Conservation (phyloP, 2,797 vertebrate species). For the Allenopithecus nigroviridis region DNA sequence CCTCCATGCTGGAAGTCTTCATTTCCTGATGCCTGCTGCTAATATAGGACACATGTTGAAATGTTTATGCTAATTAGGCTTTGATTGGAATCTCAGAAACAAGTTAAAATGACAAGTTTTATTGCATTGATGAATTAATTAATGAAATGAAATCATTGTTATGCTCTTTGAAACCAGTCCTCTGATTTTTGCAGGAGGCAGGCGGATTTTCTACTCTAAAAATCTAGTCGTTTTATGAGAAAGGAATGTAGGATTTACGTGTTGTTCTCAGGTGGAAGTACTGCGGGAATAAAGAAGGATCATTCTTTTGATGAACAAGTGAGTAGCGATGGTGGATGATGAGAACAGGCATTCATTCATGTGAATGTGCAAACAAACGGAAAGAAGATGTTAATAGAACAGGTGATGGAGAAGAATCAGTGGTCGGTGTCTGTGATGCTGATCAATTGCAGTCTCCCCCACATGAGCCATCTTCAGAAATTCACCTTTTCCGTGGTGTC, state of each 20-base stretch:
- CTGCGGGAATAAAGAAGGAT: neutral
- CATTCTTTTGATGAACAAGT: neutral
- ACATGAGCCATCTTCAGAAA: neutral
- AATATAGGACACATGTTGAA: slow-evolving; percentile 77
- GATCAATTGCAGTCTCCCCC: neutral
- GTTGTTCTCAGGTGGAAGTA: neutral
- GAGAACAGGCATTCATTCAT: neutral
- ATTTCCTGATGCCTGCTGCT: slow-evolving; percentile 70
- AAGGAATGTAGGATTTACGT: neutral
- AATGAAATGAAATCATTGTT: slow-evolving; percentile 75
- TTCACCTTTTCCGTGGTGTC: neutral
- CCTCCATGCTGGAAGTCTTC: slow-evolving; percentile 55
- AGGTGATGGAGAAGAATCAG: neutral
- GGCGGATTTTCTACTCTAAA: slow-evolving; percentile 48
- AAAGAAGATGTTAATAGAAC: neutral
- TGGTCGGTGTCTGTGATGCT: neutral
- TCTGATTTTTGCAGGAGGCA: slow-evolving; percentile 66
- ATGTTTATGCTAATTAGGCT: slow-evolving; percentile 82
- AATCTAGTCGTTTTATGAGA: slow-evolving; percentile 29
- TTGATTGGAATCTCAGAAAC: slow-evolving; percentile 82
- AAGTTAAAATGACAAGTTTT: slow-evolving; percentile 79
- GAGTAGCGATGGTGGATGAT: neutral
- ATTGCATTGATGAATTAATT: slow-evolving; percentile 84
- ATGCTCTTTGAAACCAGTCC: slow-evolving; percentile 72
- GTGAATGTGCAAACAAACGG: neutral